phyloP scores from a whole-genome alignment of 2,888 invertebrate species.

The Chaitophorus viminalis region DNA sequence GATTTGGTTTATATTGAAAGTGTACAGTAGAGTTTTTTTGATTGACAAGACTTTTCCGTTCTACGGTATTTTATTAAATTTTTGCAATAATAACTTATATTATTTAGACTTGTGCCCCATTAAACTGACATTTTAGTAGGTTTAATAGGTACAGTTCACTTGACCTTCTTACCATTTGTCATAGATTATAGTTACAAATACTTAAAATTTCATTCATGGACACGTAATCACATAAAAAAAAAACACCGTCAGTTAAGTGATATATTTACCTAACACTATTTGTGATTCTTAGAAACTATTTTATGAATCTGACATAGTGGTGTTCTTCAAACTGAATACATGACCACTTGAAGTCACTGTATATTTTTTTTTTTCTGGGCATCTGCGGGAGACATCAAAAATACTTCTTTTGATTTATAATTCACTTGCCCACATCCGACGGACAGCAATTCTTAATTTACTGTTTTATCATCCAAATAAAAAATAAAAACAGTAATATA shows the following conservation, averaged over 20 bases:
- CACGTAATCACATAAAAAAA: not conserved
- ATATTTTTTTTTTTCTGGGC: constrained; percentile 10
- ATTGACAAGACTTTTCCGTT: no score
- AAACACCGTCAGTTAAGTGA: no score
- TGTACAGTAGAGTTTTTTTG: no score
- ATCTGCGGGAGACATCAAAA: constrained; percentile 1
- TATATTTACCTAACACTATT: not conserved
- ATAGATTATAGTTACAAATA: not conserved
- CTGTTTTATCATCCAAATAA: not conserved
- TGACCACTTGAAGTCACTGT: not conserved
- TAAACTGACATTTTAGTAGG: no score
- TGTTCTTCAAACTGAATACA: not conserved
- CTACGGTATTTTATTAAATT: no score
- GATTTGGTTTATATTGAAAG: no score
- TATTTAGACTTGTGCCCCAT: no score
- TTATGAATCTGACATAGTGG: not conserved
- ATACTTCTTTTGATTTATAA: not conserved
- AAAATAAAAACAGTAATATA: not conserved
- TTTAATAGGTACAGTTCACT: no score
- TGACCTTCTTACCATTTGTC: not conserved
- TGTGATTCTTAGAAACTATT: not conserved
- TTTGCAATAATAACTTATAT: no score
- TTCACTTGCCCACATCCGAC: not conserved
- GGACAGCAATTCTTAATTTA: not conserved
- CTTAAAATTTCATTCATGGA: not conserved